phyloP scores from a whole-genome alignment of 2,113 vertebrate species.

The Rhabdornis inornatus region DNA sequence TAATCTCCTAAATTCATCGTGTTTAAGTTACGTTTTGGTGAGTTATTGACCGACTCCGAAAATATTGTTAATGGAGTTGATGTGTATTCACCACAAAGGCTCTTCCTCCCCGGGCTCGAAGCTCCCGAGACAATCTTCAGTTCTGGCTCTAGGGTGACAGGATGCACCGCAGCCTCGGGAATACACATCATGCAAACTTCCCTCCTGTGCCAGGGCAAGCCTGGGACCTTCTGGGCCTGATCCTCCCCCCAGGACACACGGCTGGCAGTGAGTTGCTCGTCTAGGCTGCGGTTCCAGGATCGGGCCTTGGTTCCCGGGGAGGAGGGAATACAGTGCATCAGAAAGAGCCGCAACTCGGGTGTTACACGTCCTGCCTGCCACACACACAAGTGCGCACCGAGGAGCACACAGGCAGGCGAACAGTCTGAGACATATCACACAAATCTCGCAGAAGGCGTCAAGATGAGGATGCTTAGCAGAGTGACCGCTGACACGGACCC shows the following conservation, averaged over 20 bases:
- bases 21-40: constrained; percentile 85
- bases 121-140: background rate
- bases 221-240: background rate
- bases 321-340: background rate
- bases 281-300: background rate
- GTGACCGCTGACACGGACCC: background rate
- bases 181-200: background rate
- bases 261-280: background rate
- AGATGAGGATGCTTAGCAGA: background rate
- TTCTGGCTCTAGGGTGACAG: background rate
- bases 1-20: constrained; percentile 84
- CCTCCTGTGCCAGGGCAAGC: background rate
- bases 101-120: background rate
- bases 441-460: background rate
- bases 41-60: constrained; percentile 76
- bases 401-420: background rate
- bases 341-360: background rate
- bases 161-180: background rate
- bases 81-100: background rate
- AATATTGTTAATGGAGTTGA: constrained; percentile 34
- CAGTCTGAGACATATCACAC: background rate
- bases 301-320: background rate
- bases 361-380: background rate
- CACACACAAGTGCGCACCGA: background rate
- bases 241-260: background rate